Evolutionary conservation across 2,888 invertebrate species (phyloP).

Genomic region (Sinelater perroti): DNA sequence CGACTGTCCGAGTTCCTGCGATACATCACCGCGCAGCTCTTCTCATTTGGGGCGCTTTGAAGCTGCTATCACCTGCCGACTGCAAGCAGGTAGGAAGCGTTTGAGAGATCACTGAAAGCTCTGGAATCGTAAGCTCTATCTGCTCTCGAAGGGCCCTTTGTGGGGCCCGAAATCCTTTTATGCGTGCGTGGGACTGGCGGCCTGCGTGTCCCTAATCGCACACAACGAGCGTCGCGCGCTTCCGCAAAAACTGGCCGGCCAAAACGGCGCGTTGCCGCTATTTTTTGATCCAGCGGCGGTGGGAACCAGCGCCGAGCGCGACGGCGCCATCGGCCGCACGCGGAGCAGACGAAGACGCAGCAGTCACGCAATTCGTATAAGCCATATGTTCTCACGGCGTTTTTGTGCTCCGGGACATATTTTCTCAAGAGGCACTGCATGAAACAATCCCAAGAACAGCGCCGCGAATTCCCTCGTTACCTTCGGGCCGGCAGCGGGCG

Average conservation of each 20-base stretch:
- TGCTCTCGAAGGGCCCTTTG: constrained; percentile 24
- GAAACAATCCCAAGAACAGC: constrained; percentile 19
- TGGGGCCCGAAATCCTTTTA: constrained; percentile 24
- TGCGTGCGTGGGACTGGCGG: constrained; percentile 22
- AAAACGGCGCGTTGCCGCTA: constrained; percentile 22
- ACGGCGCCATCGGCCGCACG: constrained; percentile 15
- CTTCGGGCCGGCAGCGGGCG: too few relatives aligned
- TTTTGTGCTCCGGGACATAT: constrained; percentile 29
- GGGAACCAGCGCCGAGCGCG: constrained; percentile 22
- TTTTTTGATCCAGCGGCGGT: constrained; percentile 28
- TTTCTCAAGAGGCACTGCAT: constrained; percentile 34
- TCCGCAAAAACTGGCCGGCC: constrained; percentile 9
- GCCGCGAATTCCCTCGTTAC: constrained; percentile 1
- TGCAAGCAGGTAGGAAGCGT: too few relatives aligned
- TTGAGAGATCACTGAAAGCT: too few relatives aligned
- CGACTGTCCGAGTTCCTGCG: too few relatives aligned
- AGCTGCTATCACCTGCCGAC: too few relatives aligned
- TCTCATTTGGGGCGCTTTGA: too few relatives aligned
- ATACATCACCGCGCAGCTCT: too few relatives aligned
- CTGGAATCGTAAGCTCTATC: constrained; percentile 31
- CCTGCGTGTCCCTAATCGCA: constrained; percentile 10
- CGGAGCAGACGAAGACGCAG: constrained; percentile 14
- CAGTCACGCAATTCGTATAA: constrained; percentile 30
- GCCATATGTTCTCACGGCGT: constrained; percentile 37
- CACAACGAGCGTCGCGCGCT: constrained; percentile 5